phyloP scores from a whole-genome alignment of 2,888 invertebrate species.

The Pachliopta kotzebuea region DNA sequence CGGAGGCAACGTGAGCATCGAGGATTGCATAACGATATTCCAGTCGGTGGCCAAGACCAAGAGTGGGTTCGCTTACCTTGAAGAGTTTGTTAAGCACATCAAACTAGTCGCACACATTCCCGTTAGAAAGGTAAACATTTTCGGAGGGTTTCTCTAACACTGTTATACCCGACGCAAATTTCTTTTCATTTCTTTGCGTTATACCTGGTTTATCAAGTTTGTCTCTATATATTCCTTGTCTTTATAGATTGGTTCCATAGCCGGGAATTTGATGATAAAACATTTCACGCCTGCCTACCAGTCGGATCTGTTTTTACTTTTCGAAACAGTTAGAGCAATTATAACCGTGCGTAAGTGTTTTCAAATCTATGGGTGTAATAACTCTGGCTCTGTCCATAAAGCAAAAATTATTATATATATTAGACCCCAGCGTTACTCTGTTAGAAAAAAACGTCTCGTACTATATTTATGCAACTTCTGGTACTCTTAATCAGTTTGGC shows the following conservation, averaged over 20 bases:
- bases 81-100: conserved; percentile 78
- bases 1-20: conserved; percentile 81
- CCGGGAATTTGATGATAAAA: conserved; percentile 85
- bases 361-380: background rate
- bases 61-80: conserved; percentile 75
- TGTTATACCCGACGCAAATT: background rate
- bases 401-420: no score
- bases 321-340: conserved; percentile 77
- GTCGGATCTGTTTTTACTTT: conserved; percentile 83
- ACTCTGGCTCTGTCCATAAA: no score
- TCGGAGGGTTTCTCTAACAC: background rate
- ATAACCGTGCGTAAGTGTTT: conserved; percentile 73
- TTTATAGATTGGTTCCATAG: conserved; percentile 81
- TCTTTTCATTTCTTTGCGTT: background rate
- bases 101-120: conserved; percentile 82
- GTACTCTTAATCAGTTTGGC: no score
- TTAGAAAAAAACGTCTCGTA: no score
- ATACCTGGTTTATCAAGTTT: no score
- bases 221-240: background rate
- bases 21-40: conserved; percentile 76
- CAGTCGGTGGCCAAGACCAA: conserved; percentile 49
- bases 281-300: conserved; percentile 81
- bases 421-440: no score
- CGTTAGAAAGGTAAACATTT: conserved; percentile 78
- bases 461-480: no score